Base-by-base conservation (phyloP, 2,113 vertebrate species). In the Scartelaos histophorus region DNA sequence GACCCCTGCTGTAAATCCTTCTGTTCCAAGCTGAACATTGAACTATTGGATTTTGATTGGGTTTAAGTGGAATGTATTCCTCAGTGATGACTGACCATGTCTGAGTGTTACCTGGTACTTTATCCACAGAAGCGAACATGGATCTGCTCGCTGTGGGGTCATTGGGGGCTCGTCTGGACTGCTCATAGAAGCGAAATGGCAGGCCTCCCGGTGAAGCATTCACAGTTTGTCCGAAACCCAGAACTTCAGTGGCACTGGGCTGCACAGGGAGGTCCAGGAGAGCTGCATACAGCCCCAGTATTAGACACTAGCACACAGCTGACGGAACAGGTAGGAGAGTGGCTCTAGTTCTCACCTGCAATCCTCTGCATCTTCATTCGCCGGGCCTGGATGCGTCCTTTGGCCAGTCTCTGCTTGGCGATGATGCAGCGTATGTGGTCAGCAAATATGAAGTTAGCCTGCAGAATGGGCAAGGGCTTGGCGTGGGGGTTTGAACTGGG, bases 381-480 rank as follows among this genome's bases (percentile, higher is more conserved):
- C 3, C 98, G 92, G 0, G 98, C 98, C 76, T 99, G 97, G 88
- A 99, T 98, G 2, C 98, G 96, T 6, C 98, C 98, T 80, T 98
- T 98, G 73, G 96, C 98, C 51, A 99, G 93, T 56, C 98, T 94
- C 81, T 99, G 98, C 83, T 98, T 99, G 57, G 98, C 98, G 2
- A 99, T 99, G 87, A 99, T 98, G 88, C 98, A 99, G 83, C 98
- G 98, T 80, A 99, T 99, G 81, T 99, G 97, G 88, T 99, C 98
- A 0, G 97, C 95, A 64, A 99, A 99, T 73, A 98, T 91, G 35
- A 99, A 99, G 5, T 95, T 96, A 74, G 98, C 98, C 89, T 99
- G 98, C n/a, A 99, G 96, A 84, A 99, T 97, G 9, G 98, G 97
- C 83, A 99, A 93, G 16, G 98, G 98, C 88, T 96, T 97, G 5